phyloP scores from a whole-genome alignment of 2,797 vertebrate genomes.

The Champsocephalus esox region DNA sequence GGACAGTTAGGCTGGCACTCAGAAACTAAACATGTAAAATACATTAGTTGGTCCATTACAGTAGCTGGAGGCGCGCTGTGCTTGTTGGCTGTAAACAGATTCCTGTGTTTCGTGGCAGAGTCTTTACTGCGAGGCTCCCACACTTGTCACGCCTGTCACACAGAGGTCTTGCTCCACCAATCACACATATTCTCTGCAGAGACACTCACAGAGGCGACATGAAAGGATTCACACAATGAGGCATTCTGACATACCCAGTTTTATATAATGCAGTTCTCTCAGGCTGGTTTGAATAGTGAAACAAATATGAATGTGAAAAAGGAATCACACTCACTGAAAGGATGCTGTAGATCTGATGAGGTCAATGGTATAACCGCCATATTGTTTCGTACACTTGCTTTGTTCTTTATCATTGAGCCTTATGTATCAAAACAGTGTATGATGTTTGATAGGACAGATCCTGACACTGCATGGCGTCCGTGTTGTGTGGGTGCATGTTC shows the following conservation, averaged over 20 bases:
- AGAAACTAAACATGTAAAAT: slow-evolving; percentile 17
- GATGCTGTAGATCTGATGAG: slow-evolving; percentile 1
- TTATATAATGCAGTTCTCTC: neutral
- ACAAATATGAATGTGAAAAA: neutral
- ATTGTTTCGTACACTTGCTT: neutral
- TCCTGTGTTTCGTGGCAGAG: slow-evolving; percentile 37
- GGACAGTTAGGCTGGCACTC: slow-evolving; percentile 4
- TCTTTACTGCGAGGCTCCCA: slow-evolving; percentile 50
- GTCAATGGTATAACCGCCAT: neutral
- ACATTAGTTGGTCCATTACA: slow-evolving; percentile 23
- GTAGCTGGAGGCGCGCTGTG: slow-evolving; percentile 21
- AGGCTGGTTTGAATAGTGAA: neutral
- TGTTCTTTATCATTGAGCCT: neutral
- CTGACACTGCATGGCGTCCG: slow-evolving; percentile 4
- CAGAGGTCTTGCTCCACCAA: slow-evolving; percentile 67
- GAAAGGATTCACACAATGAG: slow-evolving; percentile 36
- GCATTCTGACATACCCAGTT: neutral
- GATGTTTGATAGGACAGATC: neutral
- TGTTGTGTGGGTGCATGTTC: slow-evolving; percentile 35
- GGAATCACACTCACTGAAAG: neutral
- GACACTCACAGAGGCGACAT: slow-evolving; percentile 19
- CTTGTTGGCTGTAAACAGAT: slow-evolving; percentile 39
- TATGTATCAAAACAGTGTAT: slow-evolving; percentile 3
- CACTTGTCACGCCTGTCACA: slow-evolving; percentile 72
- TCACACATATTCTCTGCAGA: slow-evolving; percentile 34